Percentiles rank a stretch among this genome's conserved stretches.
phyloP scores from a whole-genome alignment of 2,113 vertebrate genomes.

The Chaenocephalus aceratus region DNA sequence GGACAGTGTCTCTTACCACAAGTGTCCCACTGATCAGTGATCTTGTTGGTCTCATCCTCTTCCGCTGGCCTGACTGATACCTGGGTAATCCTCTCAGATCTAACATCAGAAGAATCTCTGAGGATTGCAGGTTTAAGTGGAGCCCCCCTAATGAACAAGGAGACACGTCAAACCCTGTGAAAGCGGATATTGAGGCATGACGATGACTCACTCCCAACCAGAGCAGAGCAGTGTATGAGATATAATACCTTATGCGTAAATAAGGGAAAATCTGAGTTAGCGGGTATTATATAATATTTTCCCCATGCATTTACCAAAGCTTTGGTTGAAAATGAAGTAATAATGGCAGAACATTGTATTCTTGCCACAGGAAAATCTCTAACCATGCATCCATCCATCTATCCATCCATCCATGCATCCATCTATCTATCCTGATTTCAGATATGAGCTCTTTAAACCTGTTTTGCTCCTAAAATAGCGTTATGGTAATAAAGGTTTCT shows the following conservation, averaged over 20 bases:
- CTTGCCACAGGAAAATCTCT: not conserved
- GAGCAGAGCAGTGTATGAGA: constrained; percentile 40
- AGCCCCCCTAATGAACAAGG: constrained; percentile 28
- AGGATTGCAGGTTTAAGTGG: constrained; percentile 48
- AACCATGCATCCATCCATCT: not conserved
- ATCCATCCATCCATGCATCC: too few species aligned
- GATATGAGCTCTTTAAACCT: too few species aligned
- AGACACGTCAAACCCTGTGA: constrained; percentile 33
- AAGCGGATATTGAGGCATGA: constrained; percentile 50
- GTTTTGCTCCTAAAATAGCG: too few species aligned
- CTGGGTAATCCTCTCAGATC: constrained; percentile 59
- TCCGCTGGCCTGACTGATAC: constrained; percentile 22
- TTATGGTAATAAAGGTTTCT: too few species aligned
- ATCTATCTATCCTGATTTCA: not conserved
- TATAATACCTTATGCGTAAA: constrained; percentile 64
- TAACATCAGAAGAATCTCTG: constrained; percentile 48
- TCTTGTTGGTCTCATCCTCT: constrained; percentile 8
- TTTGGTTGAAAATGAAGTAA: constrained; percentile 44
- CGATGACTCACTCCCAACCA: constrained; percentile 60
- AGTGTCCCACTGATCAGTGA: constrained; percentile 12
- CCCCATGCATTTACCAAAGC: constrained; percentile 25
- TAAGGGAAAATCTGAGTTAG: constrained; percentile 63
- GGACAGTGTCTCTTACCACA: not conserved
- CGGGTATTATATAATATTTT: constrained; percentile 40
- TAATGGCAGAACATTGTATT: constrained; percentile 24